Conservation (phyloP, 2,888 invertebrate species). For the Rhorus exstirpatorius region DNA sequence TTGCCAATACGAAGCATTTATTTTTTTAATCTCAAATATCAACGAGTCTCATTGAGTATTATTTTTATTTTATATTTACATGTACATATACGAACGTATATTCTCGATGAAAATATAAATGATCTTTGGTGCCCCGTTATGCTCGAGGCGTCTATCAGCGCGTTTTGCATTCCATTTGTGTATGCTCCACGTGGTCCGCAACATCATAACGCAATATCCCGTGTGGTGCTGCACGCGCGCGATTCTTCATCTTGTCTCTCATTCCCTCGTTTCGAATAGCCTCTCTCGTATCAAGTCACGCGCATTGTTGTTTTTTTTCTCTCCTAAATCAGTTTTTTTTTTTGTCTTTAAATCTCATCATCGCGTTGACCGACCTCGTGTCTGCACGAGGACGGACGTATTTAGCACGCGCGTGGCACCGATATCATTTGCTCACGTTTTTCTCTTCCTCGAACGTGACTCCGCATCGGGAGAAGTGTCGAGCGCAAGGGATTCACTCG, state of each 20-base stretch:
- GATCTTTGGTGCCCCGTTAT: conserved; percentile 57
- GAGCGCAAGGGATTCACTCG: not conserved
- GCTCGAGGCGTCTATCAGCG: conserved; percentile 1
- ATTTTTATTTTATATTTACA: too few species aligned
- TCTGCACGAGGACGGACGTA: conserved; percentile 14
- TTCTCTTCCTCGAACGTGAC: conserved; percentile 53
- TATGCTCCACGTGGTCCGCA: conserved; percentile 46
- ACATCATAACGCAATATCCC: conserved; percentile 45
- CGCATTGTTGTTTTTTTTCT: conserved; percentile 29
- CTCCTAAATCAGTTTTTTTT: conserved; percentile 31
- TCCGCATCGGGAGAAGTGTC: conserved; percentile 17
- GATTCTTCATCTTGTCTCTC: not conserved
- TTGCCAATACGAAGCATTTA: not conserved
- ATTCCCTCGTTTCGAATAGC: conserved; percentile 14
- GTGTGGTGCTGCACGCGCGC: conserved; percentile 41
- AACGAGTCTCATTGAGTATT: too few species aligned
- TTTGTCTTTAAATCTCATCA: conserved; percentile 56
- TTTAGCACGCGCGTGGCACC: conserved; percentile 60
- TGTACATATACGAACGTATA: not conserved
- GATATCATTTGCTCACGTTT: conserved; percentile 32
- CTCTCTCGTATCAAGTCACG: conserved; percentile 22
- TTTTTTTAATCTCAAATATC: too few species aligned
- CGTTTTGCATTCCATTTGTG: conserved; percentile 69
- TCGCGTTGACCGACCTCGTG: conserved; percentile 34
- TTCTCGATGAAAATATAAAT: conserved; percentile 35